Evolutionary conservation across 2,113 vertebrate species (phyloP), one percentile per base, ranked within the genome.

Genomic region (Acinonyx jubatus): DNA sequence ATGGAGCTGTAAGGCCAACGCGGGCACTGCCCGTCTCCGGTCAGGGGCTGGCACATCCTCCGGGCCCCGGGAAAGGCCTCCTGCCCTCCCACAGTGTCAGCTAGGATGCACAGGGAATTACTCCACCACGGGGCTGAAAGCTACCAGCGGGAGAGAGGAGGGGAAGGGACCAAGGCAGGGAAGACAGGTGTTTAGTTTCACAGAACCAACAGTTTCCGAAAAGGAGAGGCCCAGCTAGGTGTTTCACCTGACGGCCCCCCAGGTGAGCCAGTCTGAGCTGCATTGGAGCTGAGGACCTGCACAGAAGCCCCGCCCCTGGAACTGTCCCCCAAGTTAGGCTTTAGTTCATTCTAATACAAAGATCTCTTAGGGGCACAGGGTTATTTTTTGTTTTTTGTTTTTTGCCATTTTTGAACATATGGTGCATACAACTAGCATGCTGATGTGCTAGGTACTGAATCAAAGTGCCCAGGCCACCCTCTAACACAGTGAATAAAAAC

Each of bases 1-100:
- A 41, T 0, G 33, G 48, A 76, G 36, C 66, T 6, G 7, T 2
- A 1, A 3, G 31, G 68, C 7, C 21, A 68, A 0, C 0, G 65
- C 4, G 10, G 71, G 31, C 1, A 3, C 14, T 1, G 69, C 45
- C 63, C 0, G 19, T 4, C 83, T 23, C 84, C 68, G 57, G 21
- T 45, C 92, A 50, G 12, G 52, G 0, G 0, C 12, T 11, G 21
- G n/a, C 33, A 9, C 45, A 29, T 1, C 18, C 55, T 8, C 7
- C 12, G 4, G 31, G 61, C 50, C n/a, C 89, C 25, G 4, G 23
- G 65, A 12, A 81, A 79, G 88, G 31, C 85, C 41, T 19, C 57
- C 68, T 5, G 1, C 7, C 61, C 61, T 41, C 65, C 18, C 55
- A 11, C 14, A 0, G 29, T 0, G 14, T 48, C 73, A 45, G 7